Base-by-base conservation (phyloP, 2,113 vertebrate species). In the Clupea harengus region DNA sequence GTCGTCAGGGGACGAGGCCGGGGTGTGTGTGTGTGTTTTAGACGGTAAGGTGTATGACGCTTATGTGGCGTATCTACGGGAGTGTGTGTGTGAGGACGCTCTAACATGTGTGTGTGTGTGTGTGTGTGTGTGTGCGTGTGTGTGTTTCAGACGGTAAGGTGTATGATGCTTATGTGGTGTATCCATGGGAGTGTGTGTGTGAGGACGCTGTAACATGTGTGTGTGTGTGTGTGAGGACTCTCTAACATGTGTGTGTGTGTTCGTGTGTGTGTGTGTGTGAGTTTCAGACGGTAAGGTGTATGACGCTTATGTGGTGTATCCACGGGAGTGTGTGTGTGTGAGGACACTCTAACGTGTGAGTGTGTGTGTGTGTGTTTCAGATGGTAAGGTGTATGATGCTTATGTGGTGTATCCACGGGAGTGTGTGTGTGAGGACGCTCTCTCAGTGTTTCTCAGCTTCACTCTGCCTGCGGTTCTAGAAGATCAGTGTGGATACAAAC, bases 241-340 rank as follows among this genome's bases (percentile, higher is more conserved):
- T 54, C 17, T 18, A 45, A 18, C 15, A 1, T 28, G 17, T 80
- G 75, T 80, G 15, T 80, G 45, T 81, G 20, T 15, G 39, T 9
- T n/a, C n/a, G n/a, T n/a, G n/a, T n/a, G n/a, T n/a, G n/a, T n/a
- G n/a, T n/a, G n/a, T n/a, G n/a, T n/a, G n/a, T n/a, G n/a, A n/a
- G 7, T 82, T 86, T 64, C 60, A 95, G 95, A 92, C 84, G 67
- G 28, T 15, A 91, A 85, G 84, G 0, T 88, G 7, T 95, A 93
- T 18, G 95, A 95, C 0, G 94, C 94, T 4, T 95, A 92, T 4
- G 93, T 95, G 84, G 87, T 94, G 45, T 94, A 93, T 81, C 90
- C 93, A 0, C 17, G 18, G 18, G 88, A 91, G 22, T 45, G 39
- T 1, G 2, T 50, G n/a, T n/a, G 8, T 89, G 93, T 81, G 88